A percentile compares a stretch with the other conserved stretches of the same genome.
Evolutionary conservation across 2,888 invertebrate genomes (phyloP).

Genomic region (Ichneumon xanthorius): DNA sequence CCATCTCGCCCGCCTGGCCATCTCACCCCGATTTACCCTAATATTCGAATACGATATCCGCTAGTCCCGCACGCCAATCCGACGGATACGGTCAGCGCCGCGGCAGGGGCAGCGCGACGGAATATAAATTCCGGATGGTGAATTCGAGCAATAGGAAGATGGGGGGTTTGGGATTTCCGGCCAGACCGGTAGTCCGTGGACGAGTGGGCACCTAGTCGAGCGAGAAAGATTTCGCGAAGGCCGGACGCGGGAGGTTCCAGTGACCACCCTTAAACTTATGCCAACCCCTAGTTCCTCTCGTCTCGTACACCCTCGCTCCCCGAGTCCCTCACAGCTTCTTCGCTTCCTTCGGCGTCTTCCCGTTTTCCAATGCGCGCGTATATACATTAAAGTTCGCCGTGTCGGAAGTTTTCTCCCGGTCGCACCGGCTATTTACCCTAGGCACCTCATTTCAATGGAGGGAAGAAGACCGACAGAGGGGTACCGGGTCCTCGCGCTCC

Average conservation of each 20-base stretch:
- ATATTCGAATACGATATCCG: conserved; percentile 5
- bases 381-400: conserved; percentile 65
- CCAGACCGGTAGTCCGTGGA: conserved; percentile 60
- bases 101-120: conserved; percentile 15
- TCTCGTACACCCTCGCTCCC: background rate
- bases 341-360: conserved; percentile 16
- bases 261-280: conserved; percentile 50
- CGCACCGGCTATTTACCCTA: conserved; percentile 52
- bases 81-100: conserved; percentile 16
- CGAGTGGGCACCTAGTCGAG: conserved; percentile 68
- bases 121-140: conserved; percentile 60
- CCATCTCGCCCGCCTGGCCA: no score
- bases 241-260: conserved; percentile 39
- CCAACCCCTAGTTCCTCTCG: conserved; percentile 11
- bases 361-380: conserved; percentile 37
- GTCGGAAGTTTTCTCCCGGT: conserved; percentile 61
- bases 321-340: background rate
- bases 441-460: conserved; percentile 55
- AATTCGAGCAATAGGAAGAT: conserved; percentile 55
- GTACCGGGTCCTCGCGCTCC: conserved; percentile 21
- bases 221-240: conserved; percentile 64
- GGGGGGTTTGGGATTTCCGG: conserved; percentile 37
- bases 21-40: no score
- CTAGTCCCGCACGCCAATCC: background rate
- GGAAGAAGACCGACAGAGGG: conserved; percentile 8